phyloP scores from a whole-genome alignment of 2,113 vertebrate genomes.

The Camelus bactrianus region DNA sequence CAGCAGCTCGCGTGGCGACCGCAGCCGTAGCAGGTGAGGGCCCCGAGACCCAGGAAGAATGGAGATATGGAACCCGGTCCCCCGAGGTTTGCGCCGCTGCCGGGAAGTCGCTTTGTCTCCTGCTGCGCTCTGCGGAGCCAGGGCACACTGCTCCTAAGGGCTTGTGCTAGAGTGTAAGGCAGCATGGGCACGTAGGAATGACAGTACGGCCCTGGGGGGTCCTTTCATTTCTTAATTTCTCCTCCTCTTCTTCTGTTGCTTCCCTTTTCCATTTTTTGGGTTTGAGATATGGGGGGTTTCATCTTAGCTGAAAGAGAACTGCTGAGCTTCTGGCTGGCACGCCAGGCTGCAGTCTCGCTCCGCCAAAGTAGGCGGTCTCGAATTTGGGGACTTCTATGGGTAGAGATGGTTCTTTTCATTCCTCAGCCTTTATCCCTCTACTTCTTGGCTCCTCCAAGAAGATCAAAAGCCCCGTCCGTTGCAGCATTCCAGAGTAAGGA shows the following conservation, averaged over 20 bases:
- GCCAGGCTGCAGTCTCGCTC: background rate
- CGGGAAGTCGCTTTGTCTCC: background rate
- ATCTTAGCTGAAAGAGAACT: too few relatives aligned
- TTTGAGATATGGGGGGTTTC: background rate
- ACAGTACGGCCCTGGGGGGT: background rate
- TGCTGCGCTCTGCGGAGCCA: background rate
- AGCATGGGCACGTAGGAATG: background rate
- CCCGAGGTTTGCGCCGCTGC: background rate
- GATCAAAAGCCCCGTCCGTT: background rate
- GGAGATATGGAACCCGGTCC: background rate
- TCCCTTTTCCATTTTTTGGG: background rate
- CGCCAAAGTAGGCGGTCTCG: background rate
- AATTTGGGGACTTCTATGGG: background rate
- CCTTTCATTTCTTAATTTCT: rapidly evolving
- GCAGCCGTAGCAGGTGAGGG: conserved; percentile 76
- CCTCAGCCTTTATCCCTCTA: background rate
- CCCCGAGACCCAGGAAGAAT: background rate
- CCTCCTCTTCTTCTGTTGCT: background rate
- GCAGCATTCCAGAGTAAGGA: background rate
- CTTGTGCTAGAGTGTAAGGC: background rate
- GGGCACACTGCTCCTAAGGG: background rate
- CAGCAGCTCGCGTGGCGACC: background rate
- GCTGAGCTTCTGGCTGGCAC: background rate
- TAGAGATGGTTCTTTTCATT: background rate
- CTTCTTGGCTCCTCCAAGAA: background rate